phyloP scores from a whole-genome alignment of 2,888 invertebrate genomes.

The Dolomedes plantarius region DNA sequence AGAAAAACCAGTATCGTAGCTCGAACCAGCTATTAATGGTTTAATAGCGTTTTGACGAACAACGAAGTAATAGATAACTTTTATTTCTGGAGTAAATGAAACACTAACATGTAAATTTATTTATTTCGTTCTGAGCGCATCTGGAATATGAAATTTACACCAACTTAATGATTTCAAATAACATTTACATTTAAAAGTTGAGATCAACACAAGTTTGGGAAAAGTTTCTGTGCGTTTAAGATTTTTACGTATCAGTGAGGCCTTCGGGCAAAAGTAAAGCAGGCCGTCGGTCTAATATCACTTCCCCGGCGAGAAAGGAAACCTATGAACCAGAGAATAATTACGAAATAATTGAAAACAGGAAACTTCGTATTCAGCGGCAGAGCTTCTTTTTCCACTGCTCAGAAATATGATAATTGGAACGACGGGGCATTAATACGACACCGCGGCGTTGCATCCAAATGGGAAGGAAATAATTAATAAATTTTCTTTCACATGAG shows the following conservation, averaged over 20 bases:
- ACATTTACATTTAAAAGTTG: conserved; percentile 14
- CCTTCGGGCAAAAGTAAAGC: conserved; percentile 20
- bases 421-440: conserved; percentile 45
- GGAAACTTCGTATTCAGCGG: conserved; percentile 42
- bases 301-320: conserved; percentile 26
- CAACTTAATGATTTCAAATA: conserved; percentile 16
- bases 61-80: background rate
- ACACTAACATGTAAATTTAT: background rate
- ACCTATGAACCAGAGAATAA: conserved; percentile 33
- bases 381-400: conserved; percentile 33
- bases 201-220: background rate
- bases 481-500: conserved; percentile 42
- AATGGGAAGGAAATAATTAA: conserved; percentile 62
- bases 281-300: conserved; percentile 17
- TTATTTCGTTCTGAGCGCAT: background rate
- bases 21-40: background rate
- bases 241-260: conserved; percentile 13
- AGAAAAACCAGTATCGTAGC: no score
- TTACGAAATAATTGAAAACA: conserved; percentile 55
- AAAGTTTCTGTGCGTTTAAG: background rate
- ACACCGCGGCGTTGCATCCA: conserved; percentile 38
- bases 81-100: background rate
- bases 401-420: conserved; percentile 47
- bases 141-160: conserved; percentile 5
- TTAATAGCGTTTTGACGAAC: background rate